Evolutionary conservation across 2,797 vertebrate species (phyloP).

Genomic region (Eulemur mongoz): DNA sequence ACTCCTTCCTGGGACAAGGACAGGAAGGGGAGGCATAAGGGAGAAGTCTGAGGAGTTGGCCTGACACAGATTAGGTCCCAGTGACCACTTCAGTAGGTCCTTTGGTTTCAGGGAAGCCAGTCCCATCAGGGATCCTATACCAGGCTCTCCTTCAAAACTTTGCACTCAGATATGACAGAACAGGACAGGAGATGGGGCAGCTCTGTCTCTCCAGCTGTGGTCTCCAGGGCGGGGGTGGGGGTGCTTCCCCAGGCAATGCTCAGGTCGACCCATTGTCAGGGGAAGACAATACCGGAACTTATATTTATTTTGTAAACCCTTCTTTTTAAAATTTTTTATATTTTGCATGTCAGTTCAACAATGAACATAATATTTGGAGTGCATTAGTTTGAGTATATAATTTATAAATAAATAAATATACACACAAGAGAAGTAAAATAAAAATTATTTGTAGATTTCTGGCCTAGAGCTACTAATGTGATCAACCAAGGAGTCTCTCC

Average conservation of each 20-base stretch:
- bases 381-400: neutral
- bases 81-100: neutral
- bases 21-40: neutral
- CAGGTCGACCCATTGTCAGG: fast-evolving
- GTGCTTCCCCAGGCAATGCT: neutral
- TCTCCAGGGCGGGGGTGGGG: neutral
- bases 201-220: neutral
- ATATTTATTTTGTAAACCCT: neutral
- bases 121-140: fast-evolving
- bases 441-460: neutral
- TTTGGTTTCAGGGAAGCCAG: neutral
- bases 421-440: neutral
- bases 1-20: neutral
- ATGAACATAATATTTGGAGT: neutral
- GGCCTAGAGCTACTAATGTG: neutral
- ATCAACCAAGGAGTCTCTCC: too few relatives aligned
- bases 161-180: neutral
- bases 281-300: fast-evolving
- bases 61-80: neutral
- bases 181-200: neutral
- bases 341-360: neutral
- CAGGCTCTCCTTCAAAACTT: neutral
- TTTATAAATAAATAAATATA: neutral
- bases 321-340: neutral
- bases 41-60: neutral